A percentile compares a stretch with the other conserved stretches of the same genome.
Evolutionary conservation across 2,797 vertebrate genomes (phyloP).

Genomic region (Lateolabrax maculatus): DNA sequence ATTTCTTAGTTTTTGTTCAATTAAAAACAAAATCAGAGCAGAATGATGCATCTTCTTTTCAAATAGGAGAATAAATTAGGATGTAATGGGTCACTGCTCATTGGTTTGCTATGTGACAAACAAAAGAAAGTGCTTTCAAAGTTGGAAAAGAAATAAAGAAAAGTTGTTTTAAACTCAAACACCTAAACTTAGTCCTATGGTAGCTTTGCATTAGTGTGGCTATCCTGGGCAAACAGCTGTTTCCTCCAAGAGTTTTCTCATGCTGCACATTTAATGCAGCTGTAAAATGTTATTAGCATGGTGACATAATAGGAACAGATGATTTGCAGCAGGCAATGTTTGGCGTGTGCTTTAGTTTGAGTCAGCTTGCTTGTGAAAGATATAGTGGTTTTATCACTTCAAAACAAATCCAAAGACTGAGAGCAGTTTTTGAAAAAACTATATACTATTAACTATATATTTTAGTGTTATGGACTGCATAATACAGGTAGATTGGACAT

Average conservation of each 20-base stretch:
- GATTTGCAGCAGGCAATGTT: slow-evolving; percentile 35
- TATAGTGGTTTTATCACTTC: slow-evolving; percentile 9
- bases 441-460: not conserved
- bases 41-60: not conserved
- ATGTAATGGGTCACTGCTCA: slow-evolving; percentile 21
- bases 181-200: not conserved
- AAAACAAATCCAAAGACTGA: not conserved
- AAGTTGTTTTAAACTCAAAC: slow-evolving; percentile 11
- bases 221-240: slow-evolving; percentile 26
- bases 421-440: not conserved
- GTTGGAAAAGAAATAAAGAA: too few species aligned
- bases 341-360: slow-evolving; percentile 27
- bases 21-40: not conserved
- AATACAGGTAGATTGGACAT: not conserved
- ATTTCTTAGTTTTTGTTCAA: not conserved
- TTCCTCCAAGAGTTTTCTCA: slow-evolving; percentile 10
- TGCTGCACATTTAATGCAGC: slow-evolving; percentile 35
- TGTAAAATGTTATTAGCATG: slow-evolving; percentile 52
- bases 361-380: slow-evolving; percentile 21
- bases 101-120: slow-evolving; percentile 18
- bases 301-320: slow-evolving; percentile 45
- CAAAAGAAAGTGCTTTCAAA: slow-evolving; percentile 13
- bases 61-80: slow-evolving; percentile 15
- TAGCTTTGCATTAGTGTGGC: slow-evolving; percentile 10
- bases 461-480: not conserved